A percentile compares a stretch with the other conserved stretches of the same genome.
These are phyloP conservation scores for Semaprochilodus insignis DNA, from an alignment of 2,797 vertebrate genomes.

Conservation along the genomic window DNA sequence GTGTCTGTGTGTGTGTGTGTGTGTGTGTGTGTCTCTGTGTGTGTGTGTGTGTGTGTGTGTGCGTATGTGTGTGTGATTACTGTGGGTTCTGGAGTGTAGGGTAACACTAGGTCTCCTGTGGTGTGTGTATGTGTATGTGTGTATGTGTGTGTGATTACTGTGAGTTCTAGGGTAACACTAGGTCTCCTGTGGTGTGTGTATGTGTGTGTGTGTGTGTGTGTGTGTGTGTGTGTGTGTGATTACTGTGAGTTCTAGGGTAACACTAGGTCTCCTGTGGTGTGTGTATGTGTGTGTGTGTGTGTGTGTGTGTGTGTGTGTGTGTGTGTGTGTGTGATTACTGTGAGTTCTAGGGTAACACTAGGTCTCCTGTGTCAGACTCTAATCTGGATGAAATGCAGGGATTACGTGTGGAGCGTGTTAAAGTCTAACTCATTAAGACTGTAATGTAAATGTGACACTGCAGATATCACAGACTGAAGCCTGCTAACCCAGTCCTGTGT, in stretches of 20 bases:
- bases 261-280: no score
- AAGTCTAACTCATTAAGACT: background rate
- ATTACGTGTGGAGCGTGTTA: background rate
- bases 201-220: no score
- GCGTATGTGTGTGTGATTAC: background rate
- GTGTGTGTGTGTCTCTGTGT: background rate
- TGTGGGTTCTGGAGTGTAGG: background rate
- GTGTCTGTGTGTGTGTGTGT: no score
- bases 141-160: no score
- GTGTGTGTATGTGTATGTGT: no score
- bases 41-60: background rate
- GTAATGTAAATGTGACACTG: background rate
- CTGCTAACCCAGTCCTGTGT: background rate
- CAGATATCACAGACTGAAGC: background rate
- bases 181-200: no score
- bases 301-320: background rate
- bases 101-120: background rate
- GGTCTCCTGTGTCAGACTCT: background rate
- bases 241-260: no score
- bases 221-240: background rate
- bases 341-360: background rate
- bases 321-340: background rate
- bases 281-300: background rate
- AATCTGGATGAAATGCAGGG: constrained; percentile 22
- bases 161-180: no score